Evolutionary conservation across 2,797 vertebrate species (phyloP).

Genomic region (Poeciliopsis turneri): DNA sequence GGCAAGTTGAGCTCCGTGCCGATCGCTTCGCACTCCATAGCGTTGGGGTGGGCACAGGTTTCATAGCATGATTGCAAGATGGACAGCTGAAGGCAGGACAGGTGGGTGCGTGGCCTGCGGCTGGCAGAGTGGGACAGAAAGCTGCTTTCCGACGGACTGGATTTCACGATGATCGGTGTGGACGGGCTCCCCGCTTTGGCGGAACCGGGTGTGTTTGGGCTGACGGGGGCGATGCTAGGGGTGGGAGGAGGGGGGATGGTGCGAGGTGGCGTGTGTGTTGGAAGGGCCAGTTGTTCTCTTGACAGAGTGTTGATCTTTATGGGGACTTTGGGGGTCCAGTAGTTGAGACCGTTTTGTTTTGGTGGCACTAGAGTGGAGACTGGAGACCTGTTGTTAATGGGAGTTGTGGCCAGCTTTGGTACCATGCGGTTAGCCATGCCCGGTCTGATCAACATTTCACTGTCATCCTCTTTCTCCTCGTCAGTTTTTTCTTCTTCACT

Average conservation of each 20-base stretch:
- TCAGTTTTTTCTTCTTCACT: conserved; percentile 76
- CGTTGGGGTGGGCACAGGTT: conserved; percentile 91
- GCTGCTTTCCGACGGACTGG: conserved; percentile 76
- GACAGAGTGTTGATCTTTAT: conserved; percentile 85
- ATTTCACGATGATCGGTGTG: conserved; percentile 54
- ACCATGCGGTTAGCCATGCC: conserved; percentile 77
- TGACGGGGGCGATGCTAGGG: conserved; percentile 76
- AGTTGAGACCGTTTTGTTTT: conserved; percentile 83
- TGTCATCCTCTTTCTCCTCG: conserved; percentile 73
- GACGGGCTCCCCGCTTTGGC: conserved; percentile 66
- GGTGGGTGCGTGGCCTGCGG: conserved; percentile 90
- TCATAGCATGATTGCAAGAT: conserved; percentile 94
- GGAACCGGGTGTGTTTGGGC: conserved; percentile 71
- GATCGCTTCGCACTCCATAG: conserved; percentile 90
- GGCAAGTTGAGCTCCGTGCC: conserved; percentile 90
- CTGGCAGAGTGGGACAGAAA: conserved; percentile 83
- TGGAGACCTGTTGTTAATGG: conserved; percentile 74
- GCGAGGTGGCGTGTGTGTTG: conserved; percentile 77
- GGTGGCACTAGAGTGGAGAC: conserved; percentile 63
- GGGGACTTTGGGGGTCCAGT: conserved; percentile 80
- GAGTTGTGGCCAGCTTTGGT: conserved; percentile 77
- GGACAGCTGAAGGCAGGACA: conserved; percentile 91
- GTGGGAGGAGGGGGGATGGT: conserved; percentile 79
- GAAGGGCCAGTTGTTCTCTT: conserved; percentile 87
- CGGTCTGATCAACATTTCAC: conserved; percentile 57